Base-by-base conservation (phyloP, 2,113 vertebrate species). In the Cyanoderma ruficeps region DNA sequence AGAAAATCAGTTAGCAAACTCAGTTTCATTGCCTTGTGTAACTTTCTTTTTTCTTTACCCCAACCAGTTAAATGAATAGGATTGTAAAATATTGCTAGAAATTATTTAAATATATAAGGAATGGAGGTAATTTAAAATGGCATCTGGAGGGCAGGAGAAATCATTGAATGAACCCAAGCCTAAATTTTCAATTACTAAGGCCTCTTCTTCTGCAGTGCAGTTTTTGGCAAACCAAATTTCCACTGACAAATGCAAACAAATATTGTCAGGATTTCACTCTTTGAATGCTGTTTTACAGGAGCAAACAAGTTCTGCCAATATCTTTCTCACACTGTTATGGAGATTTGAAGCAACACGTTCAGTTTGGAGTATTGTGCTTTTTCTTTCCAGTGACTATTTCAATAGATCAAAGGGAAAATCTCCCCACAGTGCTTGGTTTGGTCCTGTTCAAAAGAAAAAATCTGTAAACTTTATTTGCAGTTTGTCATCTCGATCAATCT, bases 401-500 rank as follows among this genome's bases (percentile, higher is more conserved):
- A 87, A 25, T 69, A 91, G 84, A 95, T 91, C 82, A 88, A 93
- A 94, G 42, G 30, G 63, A 65, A 92, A 91, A 90, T 88, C 33
- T 85, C n/a, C 39, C 13, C 41, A 37, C 20, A 47, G 31, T 0
- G 0, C 35, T 87, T 89, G 23, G 33, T 89, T 96, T 94, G 50
- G 55, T 87, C 50, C 46, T 4, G 2, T 67, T 94, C 85, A 42
- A 95, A 96, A 91, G 37, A 56, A 94, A 83, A 89, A 93, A 80
- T 61, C 74, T 86, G 59, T 88, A 94, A 94, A 86, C 30, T 86
- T 89, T 74, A 47, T 95, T 95, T 93, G 68, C 35, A 95, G 65
- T 88, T 89, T 93, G 52, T 95, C 87, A 56, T 95, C 84, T 84
- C 1, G 2, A 86, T 95, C 89, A 86, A 72, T 92, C 83, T 88